Base-by-base conservation (phyloP, 1,140 invertebrate species). In the Achroia grisella region DNA sequence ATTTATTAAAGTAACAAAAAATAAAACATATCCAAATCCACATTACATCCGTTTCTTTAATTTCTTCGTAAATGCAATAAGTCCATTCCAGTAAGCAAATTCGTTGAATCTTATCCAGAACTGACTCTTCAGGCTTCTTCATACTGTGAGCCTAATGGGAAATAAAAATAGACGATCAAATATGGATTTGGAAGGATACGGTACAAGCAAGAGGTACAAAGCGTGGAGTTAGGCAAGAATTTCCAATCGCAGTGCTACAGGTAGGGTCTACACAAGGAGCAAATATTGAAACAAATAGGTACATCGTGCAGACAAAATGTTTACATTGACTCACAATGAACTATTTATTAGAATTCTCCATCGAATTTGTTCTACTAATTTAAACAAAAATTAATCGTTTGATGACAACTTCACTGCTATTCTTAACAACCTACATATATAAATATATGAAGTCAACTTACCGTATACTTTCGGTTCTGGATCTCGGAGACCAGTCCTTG, bases 401-500 rank as follows among this genome's bases (percentile, higher is more conserved):
- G n/a, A n/a, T n/a, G n/a, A n/a, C n/a, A n/a, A n/a, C n/a, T n/a
- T n/a, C n/a, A n/a, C n/a, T n/a, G n/a, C n/a, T n/a, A n/a, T n/a
- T n/a, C n/a, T n/a, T n/a, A n/a, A n/a, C n/a, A n/a, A n/a, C 17
- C 6, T 23, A 23, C 6, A 23, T 23, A n/a, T 23, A 23, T 23
- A 23, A 23, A 23, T 23, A 3, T 23, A 23, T 6, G 17, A 23
- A 23, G 17, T 23, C 2, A 6, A 23, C 80, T 86, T 87, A 93
- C 92, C 92, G 90, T 82, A 94, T 93, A 79, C 93, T 95, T 67
- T 95, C 93, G 4, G 92, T 93, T 60, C 92, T 87, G 11, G 93
- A 92, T 51, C 91, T 86, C 3, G 92, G 93, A 32, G 93, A 94
- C 89, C 91, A 93, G 74, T 95, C 93, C 66, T 91, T 92, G 61